A percentile compares a stretch with the other conserved stretches of the same genome.
Evolutionary conservation across 1,140 invertebrate genomes (phyloP).

Genomic region (Delia radicum): DNA sequence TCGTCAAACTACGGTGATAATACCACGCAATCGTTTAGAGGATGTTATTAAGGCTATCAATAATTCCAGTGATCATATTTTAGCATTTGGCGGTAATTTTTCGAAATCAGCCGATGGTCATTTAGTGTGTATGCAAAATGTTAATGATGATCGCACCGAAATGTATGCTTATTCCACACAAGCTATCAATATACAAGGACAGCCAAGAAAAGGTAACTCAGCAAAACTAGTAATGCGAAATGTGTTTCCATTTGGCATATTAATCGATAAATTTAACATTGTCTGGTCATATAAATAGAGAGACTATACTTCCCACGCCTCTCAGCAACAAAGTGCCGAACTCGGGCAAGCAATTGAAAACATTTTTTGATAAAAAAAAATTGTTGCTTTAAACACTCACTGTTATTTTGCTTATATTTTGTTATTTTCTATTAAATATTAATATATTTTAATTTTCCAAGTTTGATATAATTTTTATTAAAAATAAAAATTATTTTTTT

Average conservation of each 20-base stretch:
- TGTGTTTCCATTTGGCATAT: neutral
- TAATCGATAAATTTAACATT: too few species aligned
- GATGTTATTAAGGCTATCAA: slow-evolving; percentile 81
- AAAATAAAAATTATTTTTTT: too few species aligned
- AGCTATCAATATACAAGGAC: slow-evolving; percentile 84
- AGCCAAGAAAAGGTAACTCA: slow-evolving; percentile 72
- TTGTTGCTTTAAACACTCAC: too few species aligned
- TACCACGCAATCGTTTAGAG: slow-evolving; percentile 80
- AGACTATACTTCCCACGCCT: too few species aligned
- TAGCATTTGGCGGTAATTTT: slow-evolving; percentile 82
- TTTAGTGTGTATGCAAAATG: slow-evolving; percentile 82
- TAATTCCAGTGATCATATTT: slow-evolving; percentile 78
- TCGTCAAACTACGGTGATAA: slow-evolving; percentile 74
- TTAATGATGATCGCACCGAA: slow-evolving; percentile 56
- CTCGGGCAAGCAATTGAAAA: too few species aligned
- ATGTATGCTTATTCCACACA: slow-evolving; percentile 70
- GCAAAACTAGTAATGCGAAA: neutral
- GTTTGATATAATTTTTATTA: too few species aligned
- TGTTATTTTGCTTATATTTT: too few species aligned
- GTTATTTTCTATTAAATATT: too few species aligned
- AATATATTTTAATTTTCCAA: too few species aligned
- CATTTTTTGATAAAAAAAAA: too few species aligned
- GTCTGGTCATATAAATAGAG: too few species aligned
- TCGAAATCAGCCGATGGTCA: slow-evolving; percentile 81
- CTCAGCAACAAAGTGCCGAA: too few species aligned